Base-by-base conservation (phyloP, 2,888 invertebrate species). In the Stenotaenia linearis region DNA sequence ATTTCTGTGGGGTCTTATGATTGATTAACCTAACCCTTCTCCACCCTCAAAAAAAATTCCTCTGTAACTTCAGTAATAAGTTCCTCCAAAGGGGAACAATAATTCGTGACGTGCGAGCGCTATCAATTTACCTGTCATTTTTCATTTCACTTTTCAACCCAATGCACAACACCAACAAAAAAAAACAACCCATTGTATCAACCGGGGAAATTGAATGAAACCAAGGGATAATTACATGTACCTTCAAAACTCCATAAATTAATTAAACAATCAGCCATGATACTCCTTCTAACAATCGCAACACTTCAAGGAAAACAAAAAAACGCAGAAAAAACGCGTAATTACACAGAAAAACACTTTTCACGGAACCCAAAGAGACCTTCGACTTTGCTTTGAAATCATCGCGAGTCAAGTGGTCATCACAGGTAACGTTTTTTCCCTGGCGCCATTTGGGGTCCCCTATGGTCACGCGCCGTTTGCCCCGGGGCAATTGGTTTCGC, bases 101-200 rank as follows among this genome's bases (percentile, higher is more conserved):
- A 69, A 69, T 28, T 69, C 28, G 23, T 69, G 69, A 69, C n/a
- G 28, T 69, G 69, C 12, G 69, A 69, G n/a, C 25, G 69, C 69
- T 69, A 25, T 69, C 69, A 69, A 69, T 69, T 69, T 69, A 69
- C 69, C 69, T 69, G 69, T 69, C 69, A 69, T 69, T 69, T 69
- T 69, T 28, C 28, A 69, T 69, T 69, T 69, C 69, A 69, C 69
- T 28, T 69, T 69, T 69, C 69, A 69, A 28, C 9, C 69, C 69
- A 69, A 69, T 69, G 69, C 28, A 10, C 69, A 69, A 10, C n/a
- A 18, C n/a, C 0, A 10, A 7, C 10, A 69, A 28, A 69, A 69
- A 69, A 69, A 4, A n/a, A 45, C 12, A 45, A 18, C 56, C 40
- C 18, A 56, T 56, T 56, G 56, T 56, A 56, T 18, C 10, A 21